Percentiles rank a stretch among this genome's conserved stretches.
These are phyloP conservation scores for Polypterus senegalus DNA, from an alignment of 2,113 vertebrate species.

Conservation along the genomic window DNA sequence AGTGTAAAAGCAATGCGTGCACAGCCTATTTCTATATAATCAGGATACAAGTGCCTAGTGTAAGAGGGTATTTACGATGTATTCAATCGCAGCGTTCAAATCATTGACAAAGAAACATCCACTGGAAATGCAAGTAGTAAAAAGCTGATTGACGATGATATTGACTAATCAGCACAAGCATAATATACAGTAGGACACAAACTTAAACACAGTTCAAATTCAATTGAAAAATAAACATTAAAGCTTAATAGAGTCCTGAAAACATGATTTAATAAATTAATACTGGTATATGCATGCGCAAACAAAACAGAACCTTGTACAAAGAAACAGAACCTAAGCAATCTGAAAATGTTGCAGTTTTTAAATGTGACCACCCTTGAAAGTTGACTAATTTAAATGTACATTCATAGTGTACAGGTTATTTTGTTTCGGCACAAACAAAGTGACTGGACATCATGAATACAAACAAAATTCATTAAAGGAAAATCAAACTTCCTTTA, in stretches of 20 bases:
- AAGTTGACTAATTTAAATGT: conserved; percentile 54
- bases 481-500: background rate
- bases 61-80: too few species aligned
- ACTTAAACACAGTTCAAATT: background rate
- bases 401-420: conserved; percentile 44
- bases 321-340: conserved; percentile 53
- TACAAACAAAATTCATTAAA: too few species aligned
- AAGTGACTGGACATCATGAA: too few species aligned
- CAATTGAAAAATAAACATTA: conserved; percentile 18
- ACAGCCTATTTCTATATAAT: too few species aligned
- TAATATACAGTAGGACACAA: too few species aligned
- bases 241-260: conserved; percentile 45
- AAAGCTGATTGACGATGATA: too few species aligned
- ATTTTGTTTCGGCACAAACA: conserved; percentile 48
- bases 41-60: too few species aligned
- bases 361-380: conserved; percentile 56
- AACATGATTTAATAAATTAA: conserved; percentile 97
- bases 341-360: conserved; percentile 43
- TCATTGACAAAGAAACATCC: too few species aligned
- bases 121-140: too few species aligned
- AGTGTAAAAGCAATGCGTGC: too few species aligned
- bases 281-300: conserved; percentile 62
- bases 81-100: too few species aligned
- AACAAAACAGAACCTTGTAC: conserved; percentile 75
- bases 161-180: too few species aligned